Evolutionary conservation across 2,888 invertebrate species (phyloP).

Genomic region (Ennomos erosarius): DNA sequence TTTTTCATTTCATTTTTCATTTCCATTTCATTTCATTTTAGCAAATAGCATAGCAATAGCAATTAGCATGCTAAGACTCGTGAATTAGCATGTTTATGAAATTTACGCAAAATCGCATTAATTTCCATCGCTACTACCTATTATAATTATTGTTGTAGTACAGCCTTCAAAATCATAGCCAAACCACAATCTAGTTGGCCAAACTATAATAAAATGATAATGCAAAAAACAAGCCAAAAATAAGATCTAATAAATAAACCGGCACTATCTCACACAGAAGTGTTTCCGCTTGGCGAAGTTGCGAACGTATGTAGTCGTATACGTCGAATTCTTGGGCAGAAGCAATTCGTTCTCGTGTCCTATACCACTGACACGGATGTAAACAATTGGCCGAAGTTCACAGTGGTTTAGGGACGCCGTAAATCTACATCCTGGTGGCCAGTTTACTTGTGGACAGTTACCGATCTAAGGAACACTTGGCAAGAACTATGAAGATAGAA

Average conservation of each 20-base stretch:
- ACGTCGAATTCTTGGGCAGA: conserved; percentile 9
- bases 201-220: neutral
- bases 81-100: too few species aligned
- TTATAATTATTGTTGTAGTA: too few species aligned
- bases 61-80: too few species aligned
- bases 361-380: conserved; percentile 33
- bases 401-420: conserved; percentile 30
- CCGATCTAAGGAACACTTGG: neutral
- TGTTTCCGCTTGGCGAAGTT: conserved; percentile 20
- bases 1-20: too few species aligned
- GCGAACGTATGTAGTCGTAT: conserved; percentile 20
- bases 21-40: too few species aligned
- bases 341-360: conserved; percentile 26
- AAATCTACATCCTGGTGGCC: conserved; percentile 32
- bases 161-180: too few species aligned
- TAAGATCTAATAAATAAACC: conserved; percentile 22
- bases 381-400: conserved; percentile 36
- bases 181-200: too few species aligned
- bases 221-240: conserved; percentile 4
- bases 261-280: conserved; percentile 16
- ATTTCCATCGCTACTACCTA: too few species aligned
- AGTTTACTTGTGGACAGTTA: conserved; percentile 16
- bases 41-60: too few species aligned
- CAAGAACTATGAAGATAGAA: too few species aligned
- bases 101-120: too few species aligned